Conservation (phyloP, 2,797 vertebrate species). For the Urophycis tenuis region DNA sequence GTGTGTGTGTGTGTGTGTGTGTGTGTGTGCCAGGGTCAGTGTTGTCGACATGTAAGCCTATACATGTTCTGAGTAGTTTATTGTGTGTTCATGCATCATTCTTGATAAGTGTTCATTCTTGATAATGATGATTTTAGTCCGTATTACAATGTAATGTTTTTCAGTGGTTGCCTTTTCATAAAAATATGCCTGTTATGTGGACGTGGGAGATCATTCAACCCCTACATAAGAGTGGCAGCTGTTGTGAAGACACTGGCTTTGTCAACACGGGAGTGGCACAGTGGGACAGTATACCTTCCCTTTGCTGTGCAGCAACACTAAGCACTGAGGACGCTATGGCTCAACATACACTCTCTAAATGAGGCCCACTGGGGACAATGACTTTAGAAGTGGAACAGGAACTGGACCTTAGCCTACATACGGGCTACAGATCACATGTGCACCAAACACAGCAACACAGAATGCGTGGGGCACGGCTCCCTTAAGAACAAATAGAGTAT, state of each 20-base stretch:
- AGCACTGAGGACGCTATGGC: no score
- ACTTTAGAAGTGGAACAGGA: constrained; percentile 56
- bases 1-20: no score
- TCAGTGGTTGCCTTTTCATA: background rate
- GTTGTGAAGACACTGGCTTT: background rate
- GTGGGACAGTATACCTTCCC: background rate
- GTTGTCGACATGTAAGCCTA: background rate
- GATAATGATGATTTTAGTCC: no score
- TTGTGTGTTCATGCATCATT: no score
- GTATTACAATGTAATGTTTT: no score
- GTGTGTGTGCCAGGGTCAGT: background rate
- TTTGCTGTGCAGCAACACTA: background rate
- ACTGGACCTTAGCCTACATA: constrained; percentile 60
- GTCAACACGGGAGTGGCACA: background rate
- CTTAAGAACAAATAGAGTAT: constrained; percentile 8
- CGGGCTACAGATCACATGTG: constrained; percentile 54
- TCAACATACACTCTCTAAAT: constrained; percentile 51
- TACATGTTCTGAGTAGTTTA: no score
- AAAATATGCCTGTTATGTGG: background rate
- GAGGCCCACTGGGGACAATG: constrained; percentile 61
- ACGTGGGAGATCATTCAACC: background rate
- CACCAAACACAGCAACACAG: constrained; percentile 45
- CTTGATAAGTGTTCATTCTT: no score
- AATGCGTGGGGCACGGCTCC: constrained; percentile 43
- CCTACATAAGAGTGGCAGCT: background rate